These are phyloP conservation scores for Myopa testacea DNA, from an alignment of 2,888 invertebrate genomes.

Conservation along the genomic window DNA sequence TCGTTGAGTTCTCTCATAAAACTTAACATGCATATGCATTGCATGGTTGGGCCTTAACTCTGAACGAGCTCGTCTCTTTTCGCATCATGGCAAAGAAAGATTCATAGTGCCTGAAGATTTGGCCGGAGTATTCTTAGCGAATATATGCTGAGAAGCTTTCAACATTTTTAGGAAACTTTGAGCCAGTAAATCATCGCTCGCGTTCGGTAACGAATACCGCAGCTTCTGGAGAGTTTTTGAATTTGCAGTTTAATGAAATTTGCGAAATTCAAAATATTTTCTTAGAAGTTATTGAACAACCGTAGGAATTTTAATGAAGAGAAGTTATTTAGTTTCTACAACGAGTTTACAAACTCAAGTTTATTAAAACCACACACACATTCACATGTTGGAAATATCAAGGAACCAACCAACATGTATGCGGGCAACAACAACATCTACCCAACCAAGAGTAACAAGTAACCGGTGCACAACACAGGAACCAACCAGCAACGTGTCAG, in stretches of 20 bases:
- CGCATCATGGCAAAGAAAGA: too few relatives aligned
- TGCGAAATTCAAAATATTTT: constrained; percentile 17
- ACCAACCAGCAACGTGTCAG: not conserved
- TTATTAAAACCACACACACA: constrained; percentile 17
- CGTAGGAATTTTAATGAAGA: constrained; percentile 21
- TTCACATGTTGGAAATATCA: not conserved
- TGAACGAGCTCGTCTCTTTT: too few relatives aligned
- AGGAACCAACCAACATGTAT: not conserved
- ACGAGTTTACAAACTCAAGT: constrained; percentile 19
- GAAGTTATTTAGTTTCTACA: constrained; percentile 22
- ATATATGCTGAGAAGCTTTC: too few relatives aligned
- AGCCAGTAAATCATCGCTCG: too few relatives aligned
- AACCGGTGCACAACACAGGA: not conserved
- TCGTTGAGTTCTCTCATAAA: too few relatives aligned
- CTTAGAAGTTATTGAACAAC: constrained; percentile 14
- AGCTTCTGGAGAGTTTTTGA: not conserved
- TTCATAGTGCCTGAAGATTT: too few relatives aligned
- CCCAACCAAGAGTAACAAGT: not conserved
- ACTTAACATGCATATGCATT: too few relatives aligned
- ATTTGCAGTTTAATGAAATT: not conserved
- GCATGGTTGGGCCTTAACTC: too few relatives aligned
- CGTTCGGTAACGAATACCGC: too few relatives aligned
- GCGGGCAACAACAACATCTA: not conserved
- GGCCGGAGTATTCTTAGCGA: too few relatives aligned
- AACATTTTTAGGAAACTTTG: too few relatives aligned